A percentile compares a stretch with the other conserved stretches of the same genome.
phyloP scores from a whole-genome alignment of 2,888 invertebrate genomes.

The Sinhomidia bicolor region DNA sequence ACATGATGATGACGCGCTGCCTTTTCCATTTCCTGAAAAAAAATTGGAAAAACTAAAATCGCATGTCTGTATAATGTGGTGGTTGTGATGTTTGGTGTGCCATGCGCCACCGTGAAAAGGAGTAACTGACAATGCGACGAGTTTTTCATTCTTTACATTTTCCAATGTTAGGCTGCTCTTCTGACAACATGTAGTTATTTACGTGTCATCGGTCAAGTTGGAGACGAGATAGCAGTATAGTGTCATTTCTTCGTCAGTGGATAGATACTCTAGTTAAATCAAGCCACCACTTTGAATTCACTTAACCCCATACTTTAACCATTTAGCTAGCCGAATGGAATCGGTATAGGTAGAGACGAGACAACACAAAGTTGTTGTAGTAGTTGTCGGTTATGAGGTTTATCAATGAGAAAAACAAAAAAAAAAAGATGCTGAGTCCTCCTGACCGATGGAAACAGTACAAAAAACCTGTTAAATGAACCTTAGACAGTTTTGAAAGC shows the following conservation, averaged over 20 bases:
- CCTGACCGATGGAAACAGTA: not conserved
- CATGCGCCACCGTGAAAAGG: not conserved
- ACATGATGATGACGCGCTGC: slow-evolving; percentile 26
- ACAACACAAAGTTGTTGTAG: not conserved
- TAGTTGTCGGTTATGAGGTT: not conserved
- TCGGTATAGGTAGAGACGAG: no score
- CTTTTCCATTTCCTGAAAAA: slow-evolving; percentile 36
- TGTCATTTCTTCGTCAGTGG: not conserved
- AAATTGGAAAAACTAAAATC: not conserved
- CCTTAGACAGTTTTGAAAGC: not conserved
- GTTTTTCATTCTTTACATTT: not conserved
- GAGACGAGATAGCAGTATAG: not conserved
- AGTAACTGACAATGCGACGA: not conserved
- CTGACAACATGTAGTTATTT: not conserved
- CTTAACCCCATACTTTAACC: not conserved
- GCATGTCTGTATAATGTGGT: not conserved
- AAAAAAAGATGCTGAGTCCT: not conserved
- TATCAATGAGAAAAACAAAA: not conserved
- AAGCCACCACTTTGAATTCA: slow-evolving; percentile 40
- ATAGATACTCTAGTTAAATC: slow-evolving; percentile 35
- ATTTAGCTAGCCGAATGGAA: not conserved
- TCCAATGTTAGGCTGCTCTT: no score
- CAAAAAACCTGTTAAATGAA: slow-evolving; percentile 30
- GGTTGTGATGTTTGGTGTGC: not conserved
- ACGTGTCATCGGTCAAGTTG: not conserved